phyloP scores from a whole-genome alignment of 2,797 vertebrate genomes.

The Rhincodon typus region DNA sequence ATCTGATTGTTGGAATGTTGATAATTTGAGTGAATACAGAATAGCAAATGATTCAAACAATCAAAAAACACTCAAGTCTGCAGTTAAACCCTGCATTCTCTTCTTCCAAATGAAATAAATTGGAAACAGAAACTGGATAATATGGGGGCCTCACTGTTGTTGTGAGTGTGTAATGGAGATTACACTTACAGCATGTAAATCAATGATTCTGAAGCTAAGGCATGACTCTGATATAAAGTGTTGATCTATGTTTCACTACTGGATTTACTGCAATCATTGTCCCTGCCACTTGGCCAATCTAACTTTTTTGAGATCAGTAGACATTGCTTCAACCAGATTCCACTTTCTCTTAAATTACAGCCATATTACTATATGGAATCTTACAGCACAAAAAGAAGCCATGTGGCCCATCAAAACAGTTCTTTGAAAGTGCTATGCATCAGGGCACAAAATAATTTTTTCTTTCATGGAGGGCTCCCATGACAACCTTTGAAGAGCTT shows the following conservation, averaged over 20 bases:
- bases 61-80: background rate
- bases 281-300: background rate
- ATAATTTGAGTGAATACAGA: background rate
- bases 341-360: background rate
- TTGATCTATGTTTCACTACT: background rate
- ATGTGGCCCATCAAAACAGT: background rate
- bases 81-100: background rate
- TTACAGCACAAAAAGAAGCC: background rate
- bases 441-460: no score
- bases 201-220: background rate
- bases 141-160: background rate
- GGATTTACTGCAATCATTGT: background rate
- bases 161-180: slow-evolving; percentile 13
- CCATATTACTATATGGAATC: background rate
- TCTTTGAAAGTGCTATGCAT: background rate
- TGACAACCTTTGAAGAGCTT: no score
- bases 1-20: background rate
- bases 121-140: background rate
- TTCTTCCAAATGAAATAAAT: background rate
- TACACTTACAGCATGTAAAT: background rate
- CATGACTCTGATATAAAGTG: background rate
- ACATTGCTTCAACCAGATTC: background rate
- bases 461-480: no score
- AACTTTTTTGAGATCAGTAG: background rate
- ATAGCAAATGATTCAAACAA: background rate